A percentile compares a stretch with the other conserved stretches of the same genome.
Conservation (phyloP, 2,888 invertebrate species). For the Apomyelois bistriatella region DNA sequence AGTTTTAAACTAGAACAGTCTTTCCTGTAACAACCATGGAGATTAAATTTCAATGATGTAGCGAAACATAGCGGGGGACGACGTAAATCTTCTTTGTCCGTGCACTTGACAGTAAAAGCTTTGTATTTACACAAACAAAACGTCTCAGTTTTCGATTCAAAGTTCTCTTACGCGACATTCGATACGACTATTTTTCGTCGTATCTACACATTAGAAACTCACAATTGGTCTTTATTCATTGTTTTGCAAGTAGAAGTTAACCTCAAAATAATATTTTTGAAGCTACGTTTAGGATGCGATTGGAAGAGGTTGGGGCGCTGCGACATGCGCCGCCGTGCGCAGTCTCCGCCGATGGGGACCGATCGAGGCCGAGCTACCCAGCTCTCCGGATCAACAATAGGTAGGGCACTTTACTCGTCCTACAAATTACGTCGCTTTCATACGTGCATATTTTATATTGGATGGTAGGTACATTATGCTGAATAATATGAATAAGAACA, state of each 20-base stretch:
- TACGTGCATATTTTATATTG: conserved; percentile 13
- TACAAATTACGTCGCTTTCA: conserved; percentile 19
- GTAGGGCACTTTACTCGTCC: conserved; percentile 28
- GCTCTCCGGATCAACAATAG: conserved; percentile 31
- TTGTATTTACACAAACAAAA: conserved; percentile 79
- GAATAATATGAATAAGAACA: conserved; percentile 4
- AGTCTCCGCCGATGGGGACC: conserved; percentile 47
- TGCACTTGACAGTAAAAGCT: conserved; percentile 76
- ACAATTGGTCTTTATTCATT: conserved; percentile 50
- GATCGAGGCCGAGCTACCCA: conserved; percentile 39
- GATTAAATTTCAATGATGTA: conserved; percentile 46
- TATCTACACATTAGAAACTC: conserved; percentile 39
- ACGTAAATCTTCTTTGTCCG: conserved; percentile 73
- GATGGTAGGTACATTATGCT: conserved; percentile 4
- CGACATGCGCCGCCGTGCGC: conserved; percentile 48
- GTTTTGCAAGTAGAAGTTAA: conserved; percentile 57
- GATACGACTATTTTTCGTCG: conserved; percentile 50
- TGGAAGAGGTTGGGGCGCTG: conserved; percentile 55
- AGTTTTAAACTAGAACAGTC: conserved; percentile 45
- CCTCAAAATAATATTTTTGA: conserved; percentile 77
- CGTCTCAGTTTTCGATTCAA: conserved; percentile 71
- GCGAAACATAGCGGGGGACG: conserved; percentile 46
- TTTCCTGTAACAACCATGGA: conserved; percentile 48
- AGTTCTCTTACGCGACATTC: conserved; percentile 75
- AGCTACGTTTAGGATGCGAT: conserved; percentile 69